Base-by-base conservation (phyloP, 2,113 vertebrate genomes). In the Polypterus senegalus region DNA sequence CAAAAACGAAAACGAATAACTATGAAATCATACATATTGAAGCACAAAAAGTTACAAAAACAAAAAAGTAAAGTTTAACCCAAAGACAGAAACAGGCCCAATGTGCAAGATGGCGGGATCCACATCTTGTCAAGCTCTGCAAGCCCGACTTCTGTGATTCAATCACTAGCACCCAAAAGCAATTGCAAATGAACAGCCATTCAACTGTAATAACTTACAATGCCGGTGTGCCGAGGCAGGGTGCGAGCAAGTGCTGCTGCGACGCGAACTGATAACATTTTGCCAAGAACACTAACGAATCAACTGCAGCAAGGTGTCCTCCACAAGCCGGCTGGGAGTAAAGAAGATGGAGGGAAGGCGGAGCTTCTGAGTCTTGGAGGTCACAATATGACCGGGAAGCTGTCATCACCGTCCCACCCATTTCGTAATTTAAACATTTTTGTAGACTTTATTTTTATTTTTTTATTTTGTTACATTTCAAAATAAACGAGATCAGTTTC, bases 221-320 rank as follows among this genome's bases (percentile, higher is more conserved):
- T 72, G 63, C 86, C 87, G 43, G 90, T 88, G 74, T 91, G 88
- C 57, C 88, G 83, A 4, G 90, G 92, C 49, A 96, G 76, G 64
- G 79, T 73, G 60, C 91, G 90, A 69, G 77, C 89, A 66, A 97
- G 76, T 57, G 86, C 85, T 64, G 92, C 87, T 48, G 88, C 92
- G 57, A 97, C 86, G 66, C 95, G 91, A 67, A 92, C 91, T 45
- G 92, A 90, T 72, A 96, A 74, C 93, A 97, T 97, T 62, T 67
- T 65, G 62, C 65, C 47, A 57, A 64, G 58, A 67, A 67, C 69
- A 67, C 73, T 54, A 27, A 27, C 27, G 27, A 27, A 27, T 27
- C 27, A 27, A 27, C 27, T 27, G 27, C 7, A 8, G 70, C 69
- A 74, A 76, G 69, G 73, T 77, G 74, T 84, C 77, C 78, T 84